These are phyloP conservation scores for Theretra japonica DNA, from an alignment of 2,888 invertebrate species.

Conservation along the genomic window DNA sequence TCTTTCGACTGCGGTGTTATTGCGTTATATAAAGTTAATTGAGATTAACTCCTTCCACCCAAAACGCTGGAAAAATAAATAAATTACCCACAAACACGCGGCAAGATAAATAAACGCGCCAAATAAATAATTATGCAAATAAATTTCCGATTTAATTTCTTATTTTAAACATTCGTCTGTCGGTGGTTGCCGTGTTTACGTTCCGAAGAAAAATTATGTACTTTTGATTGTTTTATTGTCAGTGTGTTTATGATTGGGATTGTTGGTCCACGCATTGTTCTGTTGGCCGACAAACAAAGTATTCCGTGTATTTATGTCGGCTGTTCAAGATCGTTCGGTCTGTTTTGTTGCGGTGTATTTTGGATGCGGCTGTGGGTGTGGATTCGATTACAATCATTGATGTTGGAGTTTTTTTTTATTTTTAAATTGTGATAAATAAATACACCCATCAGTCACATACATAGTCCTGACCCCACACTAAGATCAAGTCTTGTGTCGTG, in stretches of 20 bases:
- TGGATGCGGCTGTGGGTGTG: neutral
- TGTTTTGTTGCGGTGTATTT: neutral
- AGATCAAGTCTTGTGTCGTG: no score
- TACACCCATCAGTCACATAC: no score
- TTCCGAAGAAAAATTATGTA: constrained; percentile 21
- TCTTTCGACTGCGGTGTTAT: neutral
- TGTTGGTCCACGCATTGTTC: constrained; percentile 19
- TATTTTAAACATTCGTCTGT: constrained; percentile 25
- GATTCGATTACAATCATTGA: neutral
- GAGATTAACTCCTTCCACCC: constrained; percentile 17
- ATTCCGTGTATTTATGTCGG: constrained; percentile 16
- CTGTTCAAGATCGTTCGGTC: neutral
- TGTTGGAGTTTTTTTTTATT: neutral
- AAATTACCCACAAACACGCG: constrained; percentile 14
- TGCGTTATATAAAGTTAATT: constrained; percentile 11
- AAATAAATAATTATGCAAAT: constrained; percentile 26
- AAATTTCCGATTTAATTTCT: constrained; percentile 24
- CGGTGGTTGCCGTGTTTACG: constrained; percentile 18
- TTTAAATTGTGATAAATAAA: no score
- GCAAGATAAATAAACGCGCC: constrained; percentile 20
- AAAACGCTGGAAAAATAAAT: constrained; percentile 19
- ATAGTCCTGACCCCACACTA: no score
- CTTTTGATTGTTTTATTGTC: constrained; percentile 30
- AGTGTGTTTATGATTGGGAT: constrained; percentile 27
- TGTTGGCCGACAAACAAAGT: constrained; percentile 23